A percentile compares a stretch with the other conserved stretches of the same genome.
Evolutionary conservation across 2,888 invertebrate species (phyloP).

Genomic region (Lycophotia porphyrea): DNA sequence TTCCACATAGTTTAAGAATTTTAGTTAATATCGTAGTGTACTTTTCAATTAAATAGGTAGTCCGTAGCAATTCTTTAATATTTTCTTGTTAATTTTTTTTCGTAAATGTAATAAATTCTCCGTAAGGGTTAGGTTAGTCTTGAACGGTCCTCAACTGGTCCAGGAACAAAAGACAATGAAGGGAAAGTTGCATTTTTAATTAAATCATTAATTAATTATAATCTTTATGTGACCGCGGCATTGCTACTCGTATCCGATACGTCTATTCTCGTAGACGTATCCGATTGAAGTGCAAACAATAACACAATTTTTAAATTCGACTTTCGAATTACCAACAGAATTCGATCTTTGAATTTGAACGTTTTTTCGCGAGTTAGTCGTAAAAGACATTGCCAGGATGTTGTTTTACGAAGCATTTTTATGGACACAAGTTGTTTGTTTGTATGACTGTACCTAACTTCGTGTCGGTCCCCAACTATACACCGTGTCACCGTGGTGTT

Average conservation of each 20-base stretch:
- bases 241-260: slow-evolving; percentile 61
- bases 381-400: slow-evolving; percentile 85
- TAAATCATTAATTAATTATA: slow-evolving; percentile 70
- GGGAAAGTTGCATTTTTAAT: slow-evolving; percentile 86
- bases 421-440: slow-evolving; percentile 83
- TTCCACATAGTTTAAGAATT: slow-evolving; percentile 89
- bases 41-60: slow-evolving; percentile 88
- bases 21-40: slow-evolving; percentile 88
- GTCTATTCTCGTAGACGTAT: slow-evolving; percentile 50
- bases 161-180: slow-evolving; percentile 89
- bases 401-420: slow-evolving; percentile 81
- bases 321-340: slow-evolving; percentile 64
- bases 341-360: slow-evolving; percentile 72
- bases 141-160: slow-evolving; percentile 83
- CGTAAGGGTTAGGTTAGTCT: slow-evolving; percentile 86
- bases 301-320: slow-evolving; percentile 63
- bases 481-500: slow-evolving; percentile 59
- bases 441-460: slow-evolving; percentile 81
- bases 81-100: slow-evolving; percentile 88
- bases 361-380: slow-evolving; percentile 68
- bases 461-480: slow-evolving; percentile 71
- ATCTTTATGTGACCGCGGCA: slow-evolving; percentile 72
- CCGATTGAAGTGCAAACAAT: slow-evolving; percentile 62
- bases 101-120: slow-evolving; percentile 85
- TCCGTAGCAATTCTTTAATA: slow-evolving; percentile 88